Conservation (phyloP, 2,113 vertebrate genomes). For the Paedocypris sp. region DNA sequence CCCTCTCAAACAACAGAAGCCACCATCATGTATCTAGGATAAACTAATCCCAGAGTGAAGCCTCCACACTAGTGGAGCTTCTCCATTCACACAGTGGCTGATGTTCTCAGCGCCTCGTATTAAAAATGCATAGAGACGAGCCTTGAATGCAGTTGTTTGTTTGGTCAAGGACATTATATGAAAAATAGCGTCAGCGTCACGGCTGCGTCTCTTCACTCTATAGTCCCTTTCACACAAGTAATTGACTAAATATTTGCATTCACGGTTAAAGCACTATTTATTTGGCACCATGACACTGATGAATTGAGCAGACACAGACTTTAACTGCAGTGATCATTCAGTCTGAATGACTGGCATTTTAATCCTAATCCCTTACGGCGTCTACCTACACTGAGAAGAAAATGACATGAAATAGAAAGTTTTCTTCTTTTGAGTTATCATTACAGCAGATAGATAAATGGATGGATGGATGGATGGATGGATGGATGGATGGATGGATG, state of each 20-base stretch:
- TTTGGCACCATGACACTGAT: constrained; percentile 5
- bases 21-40: too few relatives aligned
- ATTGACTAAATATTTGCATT: constrained; percentile 17
- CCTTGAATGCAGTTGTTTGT: constrained; percentile 19
- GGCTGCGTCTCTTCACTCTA: neutral
- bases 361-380: neutral
- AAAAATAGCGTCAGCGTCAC: constrained; percentile 24
- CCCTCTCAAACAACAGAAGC: too few relatives aligned
- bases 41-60: too few relatives aligned
- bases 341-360: neutral
- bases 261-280: neutral
- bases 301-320: neutral
- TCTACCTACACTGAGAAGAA: neutral
- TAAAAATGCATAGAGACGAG: constrained; percentile 23
- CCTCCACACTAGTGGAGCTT: too few relatives aligned
- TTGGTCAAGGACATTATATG: constrained; percentile 19
- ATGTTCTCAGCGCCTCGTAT: constrained; percentile 9
- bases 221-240: neutral
- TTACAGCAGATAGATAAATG: neutral
- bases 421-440: too few relatives aligned
- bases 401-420: neutral
- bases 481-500: neutral
- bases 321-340: neutral
- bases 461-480: neutral
- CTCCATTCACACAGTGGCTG: neutral